Percentiles rank a stretch among this genome's conserved stretches.
Conservation (phyloP, 2,888 invertebrate genomes). For the Trissolcus japonicus region DNA sequence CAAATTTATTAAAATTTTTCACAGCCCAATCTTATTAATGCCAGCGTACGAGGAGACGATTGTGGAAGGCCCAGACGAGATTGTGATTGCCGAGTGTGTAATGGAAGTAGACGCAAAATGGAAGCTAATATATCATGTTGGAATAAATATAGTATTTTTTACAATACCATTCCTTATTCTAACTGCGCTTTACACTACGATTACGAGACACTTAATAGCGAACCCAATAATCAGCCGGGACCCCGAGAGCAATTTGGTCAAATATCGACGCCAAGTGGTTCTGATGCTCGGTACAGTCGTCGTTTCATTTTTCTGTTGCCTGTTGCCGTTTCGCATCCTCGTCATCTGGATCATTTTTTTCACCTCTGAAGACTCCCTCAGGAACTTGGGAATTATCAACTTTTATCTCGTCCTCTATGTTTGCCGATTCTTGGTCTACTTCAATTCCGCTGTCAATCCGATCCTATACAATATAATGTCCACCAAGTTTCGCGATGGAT, state of each 20-base stretch:
- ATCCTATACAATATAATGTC: slow-evolving; percentile 95
- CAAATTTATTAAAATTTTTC: slow-evolving; percentile 65
- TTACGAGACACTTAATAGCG: slow-evolving; percentile 90
- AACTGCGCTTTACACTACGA: slow-evolving; percentile 88
- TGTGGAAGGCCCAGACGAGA: slow-evolving; percentile 85
- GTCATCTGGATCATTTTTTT: slow-evolving; percentile 91
- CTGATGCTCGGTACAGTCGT: slow-evolving; percentile 94
- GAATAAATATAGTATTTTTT: slow-evolving; percentile 89
- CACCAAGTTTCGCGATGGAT: slow-evolving; percentile 91
- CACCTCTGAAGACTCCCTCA: slow-evolving; percentile 82
- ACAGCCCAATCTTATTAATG: slow-evolving; percentile 90
- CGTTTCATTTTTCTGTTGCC: slow-evolving; percentile 91
- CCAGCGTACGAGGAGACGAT: slow-evolving; percentile 82
- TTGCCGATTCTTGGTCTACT: slow-evolving; percentile 90
- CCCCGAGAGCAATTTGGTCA: slow-evolving; percentile 80
- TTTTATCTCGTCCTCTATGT: slow-evolving; percentile 91
- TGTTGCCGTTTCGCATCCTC: slow-evolving; percentile 91
- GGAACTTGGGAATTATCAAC: slow-evolving; percentile 84
- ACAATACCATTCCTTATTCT: slow-evolving; percentile 88
- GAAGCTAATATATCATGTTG: slow-evolving; percentile 87
- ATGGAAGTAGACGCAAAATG: slow-evolving; percentile 86
- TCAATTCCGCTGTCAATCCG: slow-evolving; percentile 94
- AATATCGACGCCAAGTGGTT: slow-evolving; percentile 89
- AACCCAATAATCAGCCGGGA: slow-evolving; percentile 84
- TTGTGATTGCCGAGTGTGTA: slow-evolving; percentile 84